Conservation (phyloP, 2,113 vertebrate genomes). For the Corydoras sp. region DNA sequence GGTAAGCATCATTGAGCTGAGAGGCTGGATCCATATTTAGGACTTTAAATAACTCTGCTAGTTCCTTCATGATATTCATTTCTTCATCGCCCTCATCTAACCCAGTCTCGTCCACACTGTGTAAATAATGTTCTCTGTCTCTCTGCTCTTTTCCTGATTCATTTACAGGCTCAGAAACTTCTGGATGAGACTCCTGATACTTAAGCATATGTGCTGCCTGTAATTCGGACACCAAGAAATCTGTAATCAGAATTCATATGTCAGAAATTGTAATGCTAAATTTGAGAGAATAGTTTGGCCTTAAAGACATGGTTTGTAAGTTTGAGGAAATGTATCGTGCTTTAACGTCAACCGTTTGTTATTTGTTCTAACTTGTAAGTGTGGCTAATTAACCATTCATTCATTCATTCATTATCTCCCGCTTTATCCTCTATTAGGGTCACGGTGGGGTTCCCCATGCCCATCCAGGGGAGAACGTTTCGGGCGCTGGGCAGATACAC, state of each 20-base stretch:
- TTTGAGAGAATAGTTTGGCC: too few relatives aligned
- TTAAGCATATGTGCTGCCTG: slow-evolving; percentile 55
- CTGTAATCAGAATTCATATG: slow-evolving; percentile 39
- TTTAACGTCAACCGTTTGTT: too few relatives aligned
- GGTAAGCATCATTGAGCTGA: slow-evolving; percentile 46
- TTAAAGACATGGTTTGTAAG: too few relatives aligned
- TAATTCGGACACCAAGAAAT: slow-evolving; percentile 64
- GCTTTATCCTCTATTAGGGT: too few relatives aligned
- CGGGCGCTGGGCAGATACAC: too few relatives aligned
- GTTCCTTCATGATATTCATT: slow-evolving; percentile 48
- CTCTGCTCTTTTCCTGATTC: slow-evolving; percentile 56
- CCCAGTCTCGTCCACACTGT: slow-evolving; percentile 21
- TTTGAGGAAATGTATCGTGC: too few relatives aligned
- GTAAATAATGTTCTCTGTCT: slow-evolving; percentile 12
- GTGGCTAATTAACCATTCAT: too few relatives aligned
- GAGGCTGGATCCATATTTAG: slow-evolving; percentile 57
- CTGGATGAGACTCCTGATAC: slow-evolving; percentile 47
- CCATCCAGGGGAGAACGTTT: too few relatives aligned
- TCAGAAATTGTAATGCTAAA: too few relatives aligned
- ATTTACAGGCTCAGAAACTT: slow-evolving; percentile 34
- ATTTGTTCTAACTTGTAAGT: too few relatives aligned
- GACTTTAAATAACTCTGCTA: slow-evolving; percentile 51
- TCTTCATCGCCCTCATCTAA: slow-evolving; percentile 16
- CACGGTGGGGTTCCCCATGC: too few relatives aligned
- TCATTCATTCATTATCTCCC: too few relatives aligned